Evolutionary conservation across 2,888 invertebrate species (phyloP).

Genomic region (Trichogramma dendrolimi): DNA sequence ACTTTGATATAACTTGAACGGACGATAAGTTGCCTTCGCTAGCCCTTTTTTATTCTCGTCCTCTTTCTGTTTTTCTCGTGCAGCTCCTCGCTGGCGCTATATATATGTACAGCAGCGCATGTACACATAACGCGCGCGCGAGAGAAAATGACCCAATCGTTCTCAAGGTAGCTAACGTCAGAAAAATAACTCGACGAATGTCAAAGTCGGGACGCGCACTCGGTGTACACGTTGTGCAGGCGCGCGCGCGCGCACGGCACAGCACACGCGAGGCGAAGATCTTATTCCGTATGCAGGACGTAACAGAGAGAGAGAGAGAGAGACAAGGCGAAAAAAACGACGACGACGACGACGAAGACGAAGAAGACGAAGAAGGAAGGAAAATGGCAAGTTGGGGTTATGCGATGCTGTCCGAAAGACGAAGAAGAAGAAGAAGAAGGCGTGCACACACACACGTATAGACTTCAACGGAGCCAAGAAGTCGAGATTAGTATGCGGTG

Average conservation of each 20-base stretch:
- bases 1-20: too few relatives aligned
- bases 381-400: slow-evolving; percentile 33
- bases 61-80: too few relatives aligned
- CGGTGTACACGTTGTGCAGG: too few relatives aligned
- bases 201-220: slow-evolving; percentile 5
- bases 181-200: slow-evolving; percentile 19
- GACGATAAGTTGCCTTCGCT: too few relatives aligned
- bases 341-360: slow-evolving; percentile 9
- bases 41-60: too few relatives aligned
- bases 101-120: neutral
- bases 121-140: neutral
- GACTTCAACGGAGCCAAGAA: neutral
- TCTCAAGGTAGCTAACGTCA: neutral
- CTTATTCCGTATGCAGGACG: slow-evolving; percentile 21
- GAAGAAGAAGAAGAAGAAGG: neutral
- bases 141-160: too few relatives aligned
- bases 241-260: neutral
- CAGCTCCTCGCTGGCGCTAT: too few relatives aligned
- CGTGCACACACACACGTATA: neutral
- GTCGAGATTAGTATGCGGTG: slow-evolving; percentile 46
- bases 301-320: neutral
- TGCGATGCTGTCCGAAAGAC: slow-evolving; percentile 24
- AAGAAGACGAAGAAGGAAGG: slow-evolving; percentile 13
- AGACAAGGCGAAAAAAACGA: neutral
- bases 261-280: neutral